A percentile compares a stretch with the other conserved stretches of the same genome.
phyloP scores from a whole-genome alignment of 2,797 vertebrate genomes.

The Triplophysa yarkandensis region DNA sequence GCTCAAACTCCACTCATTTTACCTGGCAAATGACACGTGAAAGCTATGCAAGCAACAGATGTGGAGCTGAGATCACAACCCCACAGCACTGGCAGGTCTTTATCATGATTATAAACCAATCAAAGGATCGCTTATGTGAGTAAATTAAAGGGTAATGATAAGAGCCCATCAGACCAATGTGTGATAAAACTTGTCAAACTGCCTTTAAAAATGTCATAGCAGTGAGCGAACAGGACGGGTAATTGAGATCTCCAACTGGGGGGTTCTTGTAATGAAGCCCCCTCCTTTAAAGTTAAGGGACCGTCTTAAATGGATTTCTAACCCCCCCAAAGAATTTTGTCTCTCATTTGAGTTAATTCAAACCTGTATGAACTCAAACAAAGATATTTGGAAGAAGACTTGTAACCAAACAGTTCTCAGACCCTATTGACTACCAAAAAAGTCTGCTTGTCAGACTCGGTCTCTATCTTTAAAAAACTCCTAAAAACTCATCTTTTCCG shows the following conservation, averaged over 20 bases:
- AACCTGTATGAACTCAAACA: no score
- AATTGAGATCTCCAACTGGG: not conserved
- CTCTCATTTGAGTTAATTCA: no score
- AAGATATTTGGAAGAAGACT: no score
- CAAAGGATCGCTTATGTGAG: constrained; percentile 62
- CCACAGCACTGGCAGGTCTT: constrained; percentile 44
- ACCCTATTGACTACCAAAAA: no score
- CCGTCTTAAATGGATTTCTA: not conserved
- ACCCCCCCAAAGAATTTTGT: no score
- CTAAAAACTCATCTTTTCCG: no score
- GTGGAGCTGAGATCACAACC: constrained; percentile 45
- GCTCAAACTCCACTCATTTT: constrained; percentile 62
- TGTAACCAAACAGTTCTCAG: no score
- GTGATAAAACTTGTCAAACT: constrained; percentile 56
- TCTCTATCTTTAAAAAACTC: no score
- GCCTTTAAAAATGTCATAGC: constrained; percentile 2
- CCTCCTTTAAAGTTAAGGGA: not conserved
- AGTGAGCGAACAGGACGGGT: not conserved
- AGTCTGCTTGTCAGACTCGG: no score
- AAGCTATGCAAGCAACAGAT: constrained; percentile 68
- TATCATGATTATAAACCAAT: constrained; percentile 65
- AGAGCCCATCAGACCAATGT: constrained; percentile 60
- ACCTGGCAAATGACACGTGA: constrained; percentile 72
- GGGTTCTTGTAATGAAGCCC: not conserved
- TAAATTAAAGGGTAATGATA: constrained; percentile 72